Conservation (phyloP, 2,797 vertebrate genomes). For the Australoheros facetus region DNA sequence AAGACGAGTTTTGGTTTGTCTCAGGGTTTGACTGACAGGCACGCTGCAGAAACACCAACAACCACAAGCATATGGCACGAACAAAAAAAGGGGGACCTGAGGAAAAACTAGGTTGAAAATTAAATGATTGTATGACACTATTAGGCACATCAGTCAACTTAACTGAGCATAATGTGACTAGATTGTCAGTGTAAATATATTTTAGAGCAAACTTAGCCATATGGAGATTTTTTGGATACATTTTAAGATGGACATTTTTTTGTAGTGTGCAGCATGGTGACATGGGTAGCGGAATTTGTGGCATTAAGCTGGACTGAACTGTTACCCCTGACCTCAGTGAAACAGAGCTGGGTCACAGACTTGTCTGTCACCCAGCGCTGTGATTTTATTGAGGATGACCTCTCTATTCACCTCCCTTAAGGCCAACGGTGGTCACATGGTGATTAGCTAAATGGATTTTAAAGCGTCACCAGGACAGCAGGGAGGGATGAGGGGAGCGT, state of each 20-base stretch:
- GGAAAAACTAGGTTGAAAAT: not conserved
- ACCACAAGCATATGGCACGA: not conserved
- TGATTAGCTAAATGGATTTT: conserved; percentile 68
- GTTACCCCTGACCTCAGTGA: conserved; percentile 31
- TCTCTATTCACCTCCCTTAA: conserved; percentile 61
- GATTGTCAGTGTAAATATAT: not conserved
- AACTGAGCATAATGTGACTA: conserved; percentile 24
- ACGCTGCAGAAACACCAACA: not conserved
- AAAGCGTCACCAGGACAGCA: conserved; percentile 13
- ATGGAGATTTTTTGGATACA: accelerated
- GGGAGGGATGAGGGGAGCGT: not conserved
- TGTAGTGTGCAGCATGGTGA: not conserved
- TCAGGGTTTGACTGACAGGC: no score
- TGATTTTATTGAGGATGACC: conserved; percentile 52
- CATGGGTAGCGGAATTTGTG: conserved; percentile 5
- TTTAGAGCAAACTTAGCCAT: not conserved
- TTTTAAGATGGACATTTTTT: not conserved
- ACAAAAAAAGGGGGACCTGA: not conserved
- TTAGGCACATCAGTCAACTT: conserved; percentile 21
- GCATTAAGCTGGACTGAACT: conserved; percentile 14
- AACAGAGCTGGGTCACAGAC: conserved; percentile 44
- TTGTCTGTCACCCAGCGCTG: conserved; percentile 44
- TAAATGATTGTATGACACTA: not conserved
- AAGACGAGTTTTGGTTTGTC: no score
- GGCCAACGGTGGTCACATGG: conserved; percentile 64